These are phyloP conservation scores for Rhinichthys osculus DNA, from an alignment of 2,797 vertebrate species.

Conservation along the genomic window DNA sequence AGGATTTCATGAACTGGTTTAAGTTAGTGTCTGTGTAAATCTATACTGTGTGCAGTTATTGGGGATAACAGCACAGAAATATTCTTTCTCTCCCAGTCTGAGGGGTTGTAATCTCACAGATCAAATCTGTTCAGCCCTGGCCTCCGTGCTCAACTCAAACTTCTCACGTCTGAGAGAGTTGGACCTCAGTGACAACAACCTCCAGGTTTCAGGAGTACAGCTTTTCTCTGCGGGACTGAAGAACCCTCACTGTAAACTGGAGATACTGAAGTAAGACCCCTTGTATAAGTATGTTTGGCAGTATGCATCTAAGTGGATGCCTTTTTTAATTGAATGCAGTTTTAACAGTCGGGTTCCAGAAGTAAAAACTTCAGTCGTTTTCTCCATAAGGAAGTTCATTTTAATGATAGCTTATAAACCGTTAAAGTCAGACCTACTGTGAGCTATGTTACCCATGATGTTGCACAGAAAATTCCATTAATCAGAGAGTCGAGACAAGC, in stretches of 20 bases:
- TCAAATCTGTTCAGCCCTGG: constrained; percentile 23
- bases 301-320: neutral
- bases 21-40: neutral
- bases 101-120: constrained; percentile 18
- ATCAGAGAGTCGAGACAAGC: too few relatives aligned
- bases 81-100: neutral
- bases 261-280: neutral
- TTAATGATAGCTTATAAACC: neutral
- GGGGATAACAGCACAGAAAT: neutral
- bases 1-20: neutral
- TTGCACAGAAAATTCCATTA: too few relatives aligned
- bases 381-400: neutral
- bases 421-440: neutral
- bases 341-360: neutral
- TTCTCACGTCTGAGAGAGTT: neutral
- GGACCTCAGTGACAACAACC: constrained; percentile 2
- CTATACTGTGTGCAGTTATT: neutral
- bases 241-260: neutral
- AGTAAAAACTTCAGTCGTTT: neutral
- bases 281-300: neutral
- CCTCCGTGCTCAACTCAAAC: neutral
- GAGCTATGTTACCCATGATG: neutral
- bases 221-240: neutral
- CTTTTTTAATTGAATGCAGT: neutral
- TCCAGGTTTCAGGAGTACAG: neutral